These are phyloP conservation scores for Ceratothoa steindachneri DNA, from an alignment of 2,888 invertebrate species.

Conservation along the genomic window DNA sequence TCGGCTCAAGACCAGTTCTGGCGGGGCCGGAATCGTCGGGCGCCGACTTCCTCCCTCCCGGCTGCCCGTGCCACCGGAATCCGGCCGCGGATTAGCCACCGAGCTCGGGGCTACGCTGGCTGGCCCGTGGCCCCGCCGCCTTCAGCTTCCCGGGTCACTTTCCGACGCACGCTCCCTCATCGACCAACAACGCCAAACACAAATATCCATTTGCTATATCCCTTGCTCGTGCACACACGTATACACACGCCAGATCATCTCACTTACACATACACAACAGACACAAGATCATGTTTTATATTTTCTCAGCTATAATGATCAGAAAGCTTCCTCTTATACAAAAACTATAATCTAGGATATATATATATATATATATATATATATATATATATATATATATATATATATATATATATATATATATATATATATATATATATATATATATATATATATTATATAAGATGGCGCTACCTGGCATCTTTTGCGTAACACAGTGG, in stretches of 20 bases:
- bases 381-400: neutral
- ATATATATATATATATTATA: neutral
- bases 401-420: conserved; percentile 5
- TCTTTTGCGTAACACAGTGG: conserved; percentile 24
- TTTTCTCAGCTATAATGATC: too few relatives aligned
- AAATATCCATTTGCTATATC: too few relatives aligned
- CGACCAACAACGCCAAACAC: neutral
- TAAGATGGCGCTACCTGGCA: conserved; percentile 15
- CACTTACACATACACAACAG: too few relatives aligned
- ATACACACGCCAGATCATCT: too few relatives aligned
- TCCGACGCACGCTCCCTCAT: neutral
- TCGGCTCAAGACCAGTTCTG: too few relatives aligned
- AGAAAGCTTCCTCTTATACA: too few relatives aligned
- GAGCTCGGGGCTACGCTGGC: too few relatives aligned
- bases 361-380: neutral
- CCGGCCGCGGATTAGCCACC: too few relatives aligned
- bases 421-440: conserved; percentile 1
- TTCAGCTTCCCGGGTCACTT: neutral
- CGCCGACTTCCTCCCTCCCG: neutral
- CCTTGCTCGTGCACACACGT: too few relatives aligned
- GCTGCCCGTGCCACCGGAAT: too few relatives aligned
- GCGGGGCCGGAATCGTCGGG: too few relatives aligned
- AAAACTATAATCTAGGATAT: neutral
- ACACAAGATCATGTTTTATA: too few relatives aligned
- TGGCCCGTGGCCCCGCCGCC: neutral